Conservation (phyloP, 2,888 invertebrate species). For the Reticulitermes lucifugus region DNA sequence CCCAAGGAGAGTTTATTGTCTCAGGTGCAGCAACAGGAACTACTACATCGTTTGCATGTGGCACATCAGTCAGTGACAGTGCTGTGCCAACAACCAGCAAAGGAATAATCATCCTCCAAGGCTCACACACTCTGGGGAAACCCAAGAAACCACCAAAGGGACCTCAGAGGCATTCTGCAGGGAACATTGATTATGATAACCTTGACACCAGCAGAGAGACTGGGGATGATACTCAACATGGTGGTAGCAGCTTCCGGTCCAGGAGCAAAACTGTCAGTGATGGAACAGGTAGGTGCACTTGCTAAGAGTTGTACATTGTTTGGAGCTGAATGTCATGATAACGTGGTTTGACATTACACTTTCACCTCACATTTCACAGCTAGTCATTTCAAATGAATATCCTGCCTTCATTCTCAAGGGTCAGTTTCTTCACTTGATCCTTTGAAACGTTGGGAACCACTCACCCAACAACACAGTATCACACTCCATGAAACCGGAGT, state of each 20-base stretch:
- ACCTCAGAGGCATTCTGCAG: constrained; percentile 83
- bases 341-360: too few species aligned
- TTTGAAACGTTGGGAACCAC: too few species aligned
- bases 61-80: constrained; percentile 41
- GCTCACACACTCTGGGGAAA: constrained; percentile 86
- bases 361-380: too few species aligned
- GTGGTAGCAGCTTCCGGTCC: constrained; percentile 74
- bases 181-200: constrained; percentile 88
- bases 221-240: constrained; percentile 71
- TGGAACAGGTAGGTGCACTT: constrained; percentile 71
- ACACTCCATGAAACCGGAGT: too few species aligned
- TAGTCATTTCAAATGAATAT: too few species aligned
- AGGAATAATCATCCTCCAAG: constrained; percentile 70
- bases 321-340: too few species aligned
- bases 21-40: constrained; percentile 49
- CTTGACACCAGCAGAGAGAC: constrained; percentile 66
- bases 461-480: too few species aligned
- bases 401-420: too few species aligned
- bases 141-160: constrained; percentile 79
- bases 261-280: constrained; percentile 95
- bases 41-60: background rate
- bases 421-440: too few species aligned
- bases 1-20: background rate
- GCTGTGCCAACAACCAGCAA: constrained; percentile 45
- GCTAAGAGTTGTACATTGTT: too few species aligned